These are phyloP conservation scores for Aphidoletes aphidimyza DNA, from an alignment of 2,888 invertebrate species.

Conservation along the genomic window DNA sequence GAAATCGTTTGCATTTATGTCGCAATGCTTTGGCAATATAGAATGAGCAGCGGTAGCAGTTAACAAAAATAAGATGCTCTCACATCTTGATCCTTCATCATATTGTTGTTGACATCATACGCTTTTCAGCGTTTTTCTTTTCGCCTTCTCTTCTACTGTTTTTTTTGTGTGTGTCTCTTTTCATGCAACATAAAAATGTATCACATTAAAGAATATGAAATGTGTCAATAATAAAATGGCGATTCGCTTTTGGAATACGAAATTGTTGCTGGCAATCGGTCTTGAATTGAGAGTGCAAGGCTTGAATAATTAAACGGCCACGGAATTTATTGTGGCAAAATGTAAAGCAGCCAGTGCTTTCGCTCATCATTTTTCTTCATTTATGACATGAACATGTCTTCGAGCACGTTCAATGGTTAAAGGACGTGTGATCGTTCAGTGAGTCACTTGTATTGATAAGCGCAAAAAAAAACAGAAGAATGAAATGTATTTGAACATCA, in stretches of 20 bases:
- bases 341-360: neutral
- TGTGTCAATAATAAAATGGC: conserved; percentile 37
- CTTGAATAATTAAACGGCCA: conserved; percentile 11
- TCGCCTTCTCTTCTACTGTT: neutral
- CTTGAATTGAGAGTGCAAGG: neutral
- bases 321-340: neutral
- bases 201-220: neutral
- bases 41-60: neutral
- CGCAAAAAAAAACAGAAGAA: neutral
- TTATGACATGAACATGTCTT: neutral
- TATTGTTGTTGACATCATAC: neutral
- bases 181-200: neutral
- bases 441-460: neutral
- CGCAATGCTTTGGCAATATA: neutral
- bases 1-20: neutral
- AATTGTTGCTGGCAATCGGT: too few species aligned
- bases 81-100: neutral
- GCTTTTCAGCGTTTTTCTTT: neutral
- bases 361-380: neutral
- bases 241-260: neutral
- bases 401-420: conserved; percentile 1
- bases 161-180: neutral
- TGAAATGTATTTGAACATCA: neutral
- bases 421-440: neutral
- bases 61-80: neutral